These are phyloP conservation scores for Hypolimnas misippus DNA, from an alignment of 2,888 invertebrate genomes.

Conservation along the genomic window DNA sequence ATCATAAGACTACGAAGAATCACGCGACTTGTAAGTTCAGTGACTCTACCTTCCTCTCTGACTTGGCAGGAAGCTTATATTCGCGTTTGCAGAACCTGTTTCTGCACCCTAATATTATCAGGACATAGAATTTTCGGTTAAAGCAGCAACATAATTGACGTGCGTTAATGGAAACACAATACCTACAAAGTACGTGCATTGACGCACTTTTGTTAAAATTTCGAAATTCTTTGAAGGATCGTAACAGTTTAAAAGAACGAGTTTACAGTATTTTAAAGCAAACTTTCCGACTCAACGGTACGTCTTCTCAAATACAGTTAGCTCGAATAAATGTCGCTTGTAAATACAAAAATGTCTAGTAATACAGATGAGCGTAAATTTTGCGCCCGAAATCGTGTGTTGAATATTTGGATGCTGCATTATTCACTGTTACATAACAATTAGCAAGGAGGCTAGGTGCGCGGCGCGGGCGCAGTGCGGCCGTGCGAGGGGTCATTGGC, in stretches of 20 bases:
- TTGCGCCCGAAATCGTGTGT: constrained; percentile 49
- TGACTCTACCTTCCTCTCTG: constrained; percentile 77
- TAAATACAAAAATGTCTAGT: constrained; percentile 24
- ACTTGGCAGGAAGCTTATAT: constrained; percentile 76
- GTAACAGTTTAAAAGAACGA: constrained; percentile 19
- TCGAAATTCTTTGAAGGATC: constrained; percentile 15
- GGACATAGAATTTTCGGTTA: constrained; percentile 48
- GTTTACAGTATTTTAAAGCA: constrained; percentile 25
- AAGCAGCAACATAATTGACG: constrained; percentile 41
- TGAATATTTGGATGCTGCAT: constrained; percentile 61
- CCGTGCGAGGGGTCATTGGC: constrained; percentile 86
- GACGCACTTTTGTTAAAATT: neutral
- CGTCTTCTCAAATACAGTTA: constrained; percentile 37
- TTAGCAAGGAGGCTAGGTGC: constrained; percentile 62
- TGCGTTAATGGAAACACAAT: constrained; percentile 26
- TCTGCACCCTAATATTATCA: constrained; percentile 71
- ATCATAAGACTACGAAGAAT: constrained; percentile 78
- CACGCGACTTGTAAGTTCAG: constrained; percentile 78
- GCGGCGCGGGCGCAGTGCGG: constrained; percentile 60
- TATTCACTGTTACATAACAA: constrained; percentile 80
- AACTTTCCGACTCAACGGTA: constrained; percentile 28
- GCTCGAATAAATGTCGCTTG: constrained; percentile 29
- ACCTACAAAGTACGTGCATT: constrained; percentile 3
- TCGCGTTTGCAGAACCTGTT: constrained; percentile 78
- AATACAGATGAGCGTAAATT: constrained; percentile 30